A percentile compares a stretch with the other conserved stretches of the same genome.
phyloP scores from a whole-genome alignment of 2,888 invertebrate species.

The Drosophila anceps region DNA sequence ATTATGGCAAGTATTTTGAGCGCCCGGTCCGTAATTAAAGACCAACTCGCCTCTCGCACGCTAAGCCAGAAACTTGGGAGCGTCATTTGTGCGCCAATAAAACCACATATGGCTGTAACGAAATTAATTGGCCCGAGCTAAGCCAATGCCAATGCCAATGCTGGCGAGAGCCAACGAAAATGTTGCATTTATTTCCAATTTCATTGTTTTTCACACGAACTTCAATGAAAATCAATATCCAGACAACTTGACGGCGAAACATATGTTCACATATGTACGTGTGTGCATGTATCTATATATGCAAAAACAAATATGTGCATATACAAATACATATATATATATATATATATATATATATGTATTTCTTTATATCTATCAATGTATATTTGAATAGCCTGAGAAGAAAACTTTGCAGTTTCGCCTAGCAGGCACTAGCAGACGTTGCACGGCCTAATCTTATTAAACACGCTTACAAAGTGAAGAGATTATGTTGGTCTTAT shows the following conservation, averaged over 20 bases:
- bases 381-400: background rate
- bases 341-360: background rate
- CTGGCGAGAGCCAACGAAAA: conserved; percentile 1
- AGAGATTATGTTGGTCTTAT: too few relatives aligned
- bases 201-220: conserved; percentile 31
- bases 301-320: too few relatives aligned
- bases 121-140: conserved; percentile 18
- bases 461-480: background rate
- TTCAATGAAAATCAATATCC: conserved; percentile 7
- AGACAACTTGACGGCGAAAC: background rate
- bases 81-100: conserved; percentile 23
- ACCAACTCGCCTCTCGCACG: conserved; percentile 9
- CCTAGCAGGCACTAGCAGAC: background rate
- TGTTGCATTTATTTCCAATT: conserved; percentile 12
- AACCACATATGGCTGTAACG: conserved; percentile 18
- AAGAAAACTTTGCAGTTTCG: background rate
- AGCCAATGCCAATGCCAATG: conserved; percentile 15
- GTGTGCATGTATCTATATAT: background rate
- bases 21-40: background rate
- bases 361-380: too few relatives aligned
- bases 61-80: conserved; percentile 14
- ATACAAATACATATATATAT: too few relatives aligned
- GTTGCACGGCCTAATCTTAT: background rate
- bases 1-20: conserved; percentile 31
- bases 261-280: background rate